These are phyloP conservation scores for Pteronotus mesoamericanus DNA, from an alignment of 2,797 vertebrate species.

Conservation along the genomic window DNA sequence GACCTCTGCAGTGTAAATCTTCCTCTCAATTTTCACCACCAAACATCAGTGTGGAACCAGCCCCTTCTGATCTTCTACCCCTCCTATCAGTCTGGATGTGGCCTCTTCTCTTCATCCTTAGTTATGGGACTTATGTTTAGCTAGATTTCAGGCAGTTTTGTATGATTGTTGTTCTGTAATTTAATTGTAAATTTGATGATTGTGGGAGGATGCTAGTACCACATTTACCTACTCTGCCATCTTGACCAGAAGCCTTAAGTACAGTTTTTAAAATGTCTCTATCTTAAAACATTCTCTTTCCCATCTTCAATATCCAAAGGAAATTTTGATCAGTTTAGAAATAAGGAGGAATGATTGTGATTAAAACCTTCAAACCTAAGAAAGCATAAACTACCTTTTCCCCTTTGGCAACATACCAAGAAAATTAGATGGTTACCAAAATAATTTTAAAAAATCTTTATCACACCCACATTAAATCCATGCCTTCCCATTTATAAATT, in stretches of 20 bases:
- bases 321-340: not conserved
- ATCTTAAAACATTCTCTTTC: constrained; percentile 25
- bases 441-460: not conserved
- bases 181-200: not conserved
- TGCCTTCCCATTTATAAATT: not conserved
- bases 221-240: not conserved
- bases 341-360: not conserved
- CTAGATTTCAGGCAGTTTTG: not conserved
- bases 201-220: not conserved
- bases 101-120: not conserved
- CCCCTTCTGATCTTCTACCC: not conserved
- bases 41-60: not conserved
- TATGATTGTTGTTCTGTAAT: not conserved
- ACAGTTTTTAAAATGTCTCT: not conserved
- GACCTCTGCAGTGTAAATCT: not conserved
- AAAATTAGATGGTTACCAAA: not conserved
- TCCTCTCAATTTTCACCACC: not conserved
- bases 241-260: not conserved
- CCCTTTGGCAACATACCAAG: not conserved
- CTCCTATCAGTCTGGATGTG: not conserved
- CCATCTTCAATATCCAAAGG: not conserved
- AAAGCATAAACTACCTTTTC: not conserved
- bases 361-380: not conserved
- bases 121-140: not conserved
- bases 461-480: not conserved